phyloP scores from a whole-genome alignment of 1,140 invertebrate genomes.

The Archivesica marissinica region DNA sequence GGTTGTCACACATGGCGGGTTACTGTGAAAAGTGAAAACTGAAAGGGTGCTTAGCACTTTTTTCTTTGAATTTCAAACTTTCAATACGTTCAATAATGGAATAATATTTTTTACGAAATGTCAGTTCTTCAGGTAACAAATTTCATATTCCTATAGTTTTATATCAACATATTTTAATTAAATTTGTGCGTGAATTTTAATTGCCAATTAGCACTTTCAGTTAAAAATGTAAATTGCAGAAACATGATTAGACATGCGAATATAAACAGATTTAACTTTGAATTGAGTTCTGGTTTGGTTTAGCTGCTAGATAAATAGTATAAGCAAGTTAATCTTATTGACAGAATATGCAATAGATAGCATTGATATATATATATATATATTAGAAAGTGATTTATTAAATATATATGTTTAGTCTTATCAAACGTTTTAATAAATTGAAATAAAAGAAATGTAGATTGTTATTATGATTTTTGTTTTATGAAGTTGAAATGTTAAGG shows the following conservation, averaged over 20 bases:
- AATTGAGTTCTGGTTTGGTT: not conserved
- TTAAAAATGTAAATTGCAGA: slow-evolving; percentile 1
- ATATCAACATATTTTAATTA: not conserved
- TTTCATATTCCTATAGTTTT: not conserved
- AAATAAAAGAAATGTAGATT: no score
- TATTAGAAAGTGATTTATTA: no score
- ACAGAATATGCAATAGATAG: no score
- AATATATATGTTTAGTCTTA: no score
- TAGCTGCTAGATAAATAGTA: no score
- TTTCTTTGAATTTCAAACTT: not conserved
- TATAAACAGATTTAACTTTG: slow-evolving; percentile 47
- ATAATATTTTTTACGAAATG: slow-evolving; percentile 58
- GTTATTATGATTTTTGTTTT: no score
- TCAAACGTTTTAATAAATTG: no score
- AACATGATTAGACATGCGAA: slow-evolving; percentile 58
- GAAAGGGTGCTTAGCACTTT: slow-evolving; percentile 15
- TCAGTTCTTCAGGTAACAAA: slow-evolving; percentile 71
- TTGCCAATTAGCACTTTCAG: slow-evolving; percentile 3
- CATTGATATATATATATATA: no score
- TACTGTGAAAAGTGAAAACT: slow-evolving; percentile 59
- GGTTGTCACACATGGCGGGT: slow-evolving; percentile 61
- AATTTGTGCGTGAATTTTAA: not conserved
- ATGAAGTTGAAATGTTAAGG: no score
- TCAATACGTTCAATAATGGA: not conserved
- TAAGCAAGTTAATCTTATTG: no score